Evolutionary conservation across 2,113 vertebrate species (phyloP).

Genomic region (Ceuthmochares aereus): DNA sequence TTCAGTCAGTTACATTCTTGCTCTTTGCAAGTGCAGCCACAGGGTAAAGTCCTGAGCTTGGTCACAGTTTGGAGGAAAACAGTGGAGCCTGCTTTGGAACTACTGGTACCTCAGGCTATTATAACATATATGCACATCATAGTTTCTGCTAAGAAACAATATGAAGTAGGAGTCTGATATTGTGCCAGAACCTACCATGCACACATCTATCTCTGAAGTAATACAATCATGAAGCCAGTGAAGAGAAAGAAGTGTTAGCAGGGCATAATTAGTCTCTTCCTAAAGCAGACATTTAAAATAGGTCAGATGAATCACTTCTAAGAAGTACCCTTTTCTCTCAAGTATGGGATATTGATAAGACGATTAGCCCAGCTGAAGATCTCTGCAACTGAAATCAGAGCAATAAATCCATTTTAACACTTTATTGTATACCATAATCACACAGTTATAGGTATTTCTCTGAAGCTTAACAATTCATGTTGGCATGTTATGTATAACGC

Average conservation of each 20-base stretch:
- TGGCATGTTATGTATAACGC: not conserved
- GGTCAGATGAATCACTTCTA: not conserved
- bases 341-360: not conserved
- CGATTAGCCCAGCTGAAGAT: not conserved
- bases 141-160: not conserved
- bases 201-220: not conserved
- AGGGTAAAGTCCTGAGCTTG: rapidly evolving
- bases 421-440: not conserved
- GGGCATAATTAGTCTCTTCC: not conserved
- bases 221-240: not conserved
- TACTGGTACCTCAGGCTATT: not conserved
- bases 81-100: not conserved
- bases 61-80: not conserved
- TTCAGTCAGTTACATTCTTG: not conserved
- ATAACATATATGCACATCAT: not conserved
- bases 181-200: not conserved
- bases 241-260: not conserved
- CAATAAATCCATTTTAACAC: not conserved
- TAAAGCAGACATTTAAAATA: not conserved
- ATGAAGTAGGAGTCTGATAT: not conserved
- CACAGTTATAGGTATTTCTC: not conserved
- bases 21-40: not conserved
- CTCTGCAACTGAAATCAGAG: not conserved
- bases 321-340: not conserved
- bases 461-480: not conserved